These are phyloP conservation scores for Drosophila nasuta DNA, from an alignment of 1,140 invertebrate genomes.

Conservation along the genomic window DNA sequence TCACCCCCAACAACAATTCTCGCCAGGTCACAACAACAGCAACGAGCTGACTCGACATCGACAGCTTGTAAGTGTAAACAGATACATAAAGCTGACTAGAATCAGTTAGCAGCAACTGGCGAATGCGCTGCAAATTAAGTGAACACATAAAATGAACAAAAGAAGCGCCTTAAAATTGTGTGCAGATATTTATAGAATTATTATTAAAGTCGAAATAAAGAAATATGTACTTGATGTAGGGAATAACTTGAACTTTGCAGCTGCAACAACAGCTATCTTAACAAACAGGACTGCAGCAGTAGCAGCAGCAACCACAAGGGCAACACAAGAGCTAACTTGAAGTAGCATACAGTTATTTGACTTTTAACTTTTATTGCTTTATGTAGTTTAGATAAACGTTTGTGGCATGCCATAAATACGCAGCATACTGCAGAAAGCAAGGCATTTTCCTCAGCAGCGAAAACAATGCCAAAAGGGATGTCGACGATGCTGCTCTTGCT, in stretches of 20 bases:
- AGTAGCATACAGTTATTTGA: constrained; percentile 76
- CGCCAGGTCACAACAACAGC: constrained; percentile 12
- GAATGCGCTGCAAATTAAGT: constrained; percentile 26
- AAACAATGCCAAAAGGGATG: constrained; percentile 60
- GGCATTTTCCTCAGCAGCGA: constrained; percentile 30
- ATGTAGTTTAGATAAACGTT: constrained; percentile 83
- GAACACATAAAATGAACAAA: too few relatives aligned
- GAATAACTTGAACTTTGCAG: too few relatives aligned
- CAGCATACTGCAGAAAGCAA: constrained; percentile 44
- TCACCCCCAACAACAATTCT: constrained; percentile 1
- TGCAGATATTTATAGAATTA: too few relatives aligned
- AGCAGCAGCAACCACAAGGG: constrained; percentile 41
- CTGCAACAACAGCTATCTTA: constrained; percentile 8
- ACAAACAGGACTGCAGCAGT: constrained; percentile 30
- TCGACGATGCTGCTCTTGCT: neutral
- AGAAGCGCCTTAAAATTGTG: too few relatives aligned
- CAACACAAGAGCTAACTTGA: constrained; percentile 29
- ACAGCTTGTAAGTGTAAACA: constrained; percentile 78
- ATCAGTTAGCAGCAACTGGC: constrained; percentile 1
- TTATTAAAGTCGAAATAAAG: too few relatives aligned
- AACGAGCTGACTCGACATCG: constrained; percentile 32
- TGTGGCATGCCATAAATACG: constrained; percentile 82
- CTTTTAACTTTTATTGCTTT: constrained; percentile 83
- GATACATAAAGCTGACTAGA: constrained; percentile 56
- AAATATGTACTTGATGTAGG: too few relatives aligned